Evolutionary conservation across 2,888 invertebrate genomes (phyloP).

Genomic region (Ormia ochracea): DNA sequence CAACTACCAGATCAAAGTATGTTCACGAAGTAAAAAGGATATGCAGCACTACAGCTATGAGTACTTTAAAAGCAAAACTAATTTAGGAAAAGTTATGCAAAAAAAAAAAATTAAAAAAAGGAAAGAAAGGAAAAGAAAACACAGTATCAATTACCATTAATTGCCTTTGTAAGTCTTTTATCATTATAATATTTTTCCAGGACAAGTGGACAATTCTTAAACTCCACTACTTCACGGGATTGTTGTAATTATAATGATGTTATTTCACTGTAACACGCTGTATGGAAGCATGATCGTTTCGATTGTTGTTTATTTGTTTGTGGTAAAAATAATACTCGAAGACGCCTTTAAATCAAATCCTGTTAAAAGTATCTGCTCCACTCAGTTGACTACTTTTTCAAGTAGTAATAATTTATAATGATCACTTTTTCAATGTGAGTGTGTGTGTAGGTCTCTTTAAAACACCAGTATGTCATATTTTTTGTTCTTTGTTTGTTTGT

Average conservation of each 20-base stretch:
- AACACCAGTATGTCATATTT: constrained; percentile 32
- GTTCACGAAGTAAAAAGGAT: too few relatives aligned
- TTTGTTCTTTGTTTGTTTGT: neutral
- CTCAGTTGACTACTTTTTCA: constrained; percentile 10
- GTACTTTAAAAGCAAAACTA: too few relatives aligned
- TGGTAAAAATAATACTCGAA: constrained; percentile 19
- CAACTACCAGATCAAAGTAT: too few relatives aligned
- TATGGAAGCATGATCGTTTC: neutral
- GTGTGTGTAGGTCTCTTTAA: neutral
- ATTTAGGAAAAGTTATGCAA: too few relatives aligned
- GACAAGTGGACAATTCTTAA: too few relatives aligned
- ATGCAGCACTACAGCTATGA: too few relatives aligned
- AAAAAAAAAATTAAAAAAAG: too few relatives aligned
- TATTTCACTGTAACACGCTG: neutral
- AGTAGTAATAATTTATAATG: constrained; percentile 47
- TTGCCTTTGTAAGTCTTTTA: too few relatives aligned
- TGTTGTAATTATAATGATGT: neutral
- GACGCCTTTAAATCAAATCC: constrained; percentile 36
- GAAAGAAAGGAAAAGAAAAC: too few relatives aligned
- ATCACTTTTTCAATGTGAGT: constrained; percentile 16
- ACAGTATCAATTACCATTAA: too few relatives aligned
- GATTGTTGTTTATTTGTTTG: constrained; percentile 34
- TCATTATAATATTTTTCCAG: too few relatives aligned
- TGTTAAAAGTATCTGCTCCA: neutral
- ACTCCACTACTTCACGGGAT: neutral